These are phyloP conservation scores for Agrilus mali DNA, from an alignment of 2,888 invertebrate genomes.

Conservation along the genomic window DNA sequence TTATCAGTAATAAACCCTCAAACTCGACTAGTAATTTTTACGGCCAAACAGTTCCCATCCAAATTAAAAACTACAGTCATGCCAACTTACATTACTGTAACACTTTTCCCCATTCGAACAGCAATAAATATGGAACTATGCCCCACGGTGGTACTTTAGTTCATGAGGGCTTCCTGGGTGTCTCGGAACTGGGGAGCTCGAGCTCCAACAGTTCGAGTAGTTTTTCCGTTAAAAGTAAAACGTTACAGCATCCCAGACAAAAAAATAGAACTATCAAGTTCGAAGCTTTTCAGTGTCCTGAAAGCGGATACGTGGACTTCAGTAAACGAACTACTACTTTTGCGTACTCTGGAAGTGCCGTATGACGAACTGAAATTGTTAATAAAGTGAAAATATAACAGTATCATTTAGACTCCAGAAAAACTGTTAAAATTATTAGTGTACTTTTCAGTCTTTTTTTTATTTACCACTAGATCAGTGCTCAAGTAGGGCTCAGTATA, in stretches of 20 bases:
- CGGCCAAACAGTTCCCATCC: constrained; percentile 36
- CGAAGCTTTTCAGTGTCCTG: constrained; percentile 32
- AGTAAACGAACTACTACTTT: constrained; percentile 26
- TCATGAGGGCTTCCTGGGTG: constrained; percentile 33
- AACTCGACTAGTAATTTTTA: constrained; percentile 22
- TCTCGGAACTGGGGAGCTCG: constrained; percentile 29
- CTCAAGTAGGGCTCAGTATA: too few relatives aligned
- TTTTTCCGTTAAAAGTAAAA: constrained; percentile 30
- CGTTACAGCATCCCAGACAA: constrained; percentile 28
- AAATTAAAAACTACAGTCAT: constrained; percentile 30
- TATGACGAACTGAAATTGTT: constrained; percentile 20
- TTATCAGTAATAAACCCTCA: constrained; percentile 21
- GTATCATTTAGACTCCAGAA: too few relatives aligned
- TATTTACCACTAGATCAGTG: too few relatives aligned
- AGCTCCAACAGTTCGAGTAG: constrained; percentile 31
- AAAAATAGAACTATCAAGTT: constrained; percentile 32
- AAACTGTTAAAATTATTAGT: too few relatives aligned
- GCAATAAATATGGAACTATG: constrained; percentile 30
- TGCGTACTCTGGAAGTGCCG: constrained; percentile 30
- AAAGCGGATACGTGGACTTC: constrained; percentile 25
- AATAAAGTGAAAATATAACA: too few relatives aligned
- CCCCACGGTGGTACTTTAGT: constrained; percentile 27
- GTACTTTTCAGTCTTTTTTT: too few relatives aligned
- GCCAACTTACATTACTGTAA: constrained; percentile 19
- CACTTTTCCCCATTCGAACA: constrained; percentile 13